A percentile compares a stretch with the other conserved stretches of the same genome.
Evolutionary conservation across 2,797 vertebrate genomes (phyloP).

Genomic region (Microcaecilia unicolor): DNA sequence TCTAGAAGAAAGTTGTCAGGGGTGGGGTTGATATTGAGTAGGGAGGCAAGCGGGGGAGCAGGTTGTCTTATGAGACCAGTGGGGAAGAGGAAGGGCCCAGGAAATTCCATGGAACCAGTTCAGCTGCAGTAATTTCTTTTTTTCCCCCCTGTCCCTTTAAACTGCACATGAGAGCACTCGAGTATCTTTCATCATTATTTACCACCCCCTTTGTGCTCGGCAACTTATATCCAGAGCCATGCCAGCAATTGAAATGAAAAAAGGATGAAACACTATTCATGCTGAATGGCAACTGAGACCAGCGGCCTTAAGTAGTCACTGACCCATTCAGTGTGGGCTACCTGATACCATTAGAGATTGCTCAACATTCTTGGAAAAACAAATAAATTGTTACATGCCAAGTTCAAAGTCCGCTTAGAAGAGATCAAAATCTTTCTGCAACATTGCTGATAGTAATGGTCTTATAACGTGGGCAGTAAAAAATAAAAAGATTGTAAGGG

Average conservation of each 20-base stretch:
- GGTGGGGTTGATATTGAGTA: conserved; percentile 11
- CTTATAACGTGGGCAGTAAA: too few relatives aligned
- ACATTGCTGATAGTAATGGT: neutral
- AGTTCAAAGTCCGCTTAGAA: conserved; percentile 27
- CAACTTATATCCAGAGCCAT: conserved; percentile 69
- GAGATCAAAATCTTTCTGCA: conserved; percentile 26
- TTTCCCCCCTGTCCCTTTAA: conserved; percentile 58
- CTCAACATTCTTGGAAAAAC: conserved; percentile 33
- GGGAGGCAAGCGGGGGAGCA: conserved; percentile 12
- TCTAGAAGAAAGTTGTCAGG: conserved; percentile 31
- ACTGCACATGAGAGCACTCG: conserved; percentile 69
- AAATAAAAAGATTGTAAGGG: too few relatives aligned
- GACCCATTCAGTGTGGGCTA: conserved; percentile 40
- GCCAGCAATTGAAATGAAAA: conserved; percentile 68
- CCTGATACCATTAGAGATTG: conserved; percentile 49
- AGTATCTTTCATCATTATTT: conserved; percentile 72
- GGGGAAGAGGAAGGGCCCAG: conserved; percentile 40
- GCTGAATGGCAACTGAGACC: conserved; percentile 46
- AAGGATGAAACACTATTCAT: conserved; percentile 53
- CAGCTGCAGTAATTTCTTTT: conserved; percentile 75
- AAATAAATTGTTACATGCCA: conserved; percentile 30
- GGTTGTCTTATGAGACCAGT: too few relatives aligned
- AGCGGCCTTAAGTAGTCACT: conserved; percentile 49
- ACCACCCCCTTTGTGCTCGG: conserved; percentile 63
- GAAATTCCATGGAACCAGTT: conserved; percentile 64